A percentile compares a stretch with the other conserved stretches of the same genome.
phyloP scores from a whole-genome alignment of 2,888 invertebrate genomes.

The Stenodema calcarata region DNA sequence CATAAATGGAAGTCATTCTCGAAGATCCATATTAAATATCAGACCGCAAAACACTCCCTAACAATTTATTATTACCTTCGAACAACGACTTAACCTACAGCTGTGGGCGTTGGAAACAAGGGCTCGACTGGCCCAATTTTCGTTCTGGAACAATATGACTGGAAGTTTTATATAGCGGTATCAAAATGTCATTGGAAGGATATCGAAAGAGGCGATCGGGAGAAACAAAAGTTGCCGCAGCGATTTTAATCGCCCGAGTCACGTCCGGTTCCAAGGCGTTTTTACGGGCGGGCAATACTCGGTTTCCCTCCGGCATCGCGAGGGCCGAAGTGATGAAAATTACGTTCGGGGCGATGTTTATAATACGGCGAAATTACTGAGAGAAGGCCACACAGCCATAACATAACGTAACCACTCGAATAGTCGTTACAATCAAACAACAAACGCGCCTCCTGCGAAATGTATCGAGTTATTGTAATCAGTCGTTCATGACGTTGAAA shows the following conservation, averaged over 20 bases:
- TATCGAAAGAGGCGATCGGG: background rate
- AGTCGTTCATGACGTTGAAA: too few species aligned
- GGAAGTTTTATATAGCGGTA: background rate
- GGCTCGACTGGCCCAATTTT: background rate
- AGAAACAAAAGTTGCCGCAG: background rate
- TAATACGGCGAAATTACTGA: too few species aligned
- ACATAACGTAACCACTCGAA: too few species aligned
- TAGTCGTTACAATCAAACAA: too few species aligned
- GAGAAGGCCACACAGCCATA: too few species aligned
- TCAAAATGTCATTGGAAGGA: background rate
- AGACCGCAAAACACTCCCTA: background rate
- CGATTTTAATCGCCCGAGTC: background rate
- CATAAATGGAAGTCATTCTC: background rate
- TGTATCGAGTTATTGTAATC: too few species aligned
- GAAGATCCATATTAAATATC: background rate
- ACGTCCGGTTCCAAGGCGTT: background rate
- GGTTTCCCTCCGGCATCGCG: background rate
- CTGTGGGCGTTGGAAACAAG: background rate
- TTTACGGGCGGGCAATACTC: background rate
- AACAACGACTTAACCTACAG: background rate
- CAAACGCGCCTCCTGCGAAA: too few species aligned
- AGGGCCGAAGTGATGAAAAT: background rate
- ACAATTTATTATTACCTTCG: background rate
- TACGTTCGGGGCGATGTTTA: background rate
- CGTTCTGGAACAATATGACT: background rate